phyloP scores from a whole-genome alignment of 2,888 invertebrate genomes.

The Acanthosepion esculentum region DNA sequence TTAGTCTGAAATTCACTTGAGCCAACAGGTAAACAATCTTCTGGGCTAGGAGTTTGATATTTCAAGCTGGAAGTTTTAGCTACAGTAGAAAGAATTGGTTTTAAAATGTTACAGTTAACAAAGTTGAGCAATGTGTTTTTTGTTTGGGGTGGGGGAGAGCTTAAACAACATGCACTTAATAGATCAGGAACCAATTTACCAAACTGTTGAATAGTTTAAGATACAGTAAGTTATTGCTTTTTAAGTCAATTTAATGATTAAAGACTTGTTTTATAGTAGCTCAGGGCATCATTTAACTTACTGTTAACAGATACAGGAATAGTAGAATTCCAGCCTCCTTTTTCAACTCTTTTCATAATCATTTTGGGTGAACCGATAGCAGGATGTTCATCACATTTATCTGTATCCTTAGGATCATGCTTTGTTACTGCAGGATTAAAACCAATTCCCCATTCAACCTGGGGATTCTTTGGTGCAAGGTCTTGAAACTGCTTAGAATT shows the following conservation, averaged over 20 bases:
- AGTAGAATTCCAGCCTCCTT: neutral
- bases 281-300: neutral
- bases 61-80: conserved; percentile 35
- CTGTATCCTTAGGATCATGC: neutral
- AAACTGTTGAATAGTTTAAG: no score
- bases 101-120: no score
- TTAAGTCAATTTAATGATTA: no score
- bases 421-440: neutral
- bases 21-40: neutral
- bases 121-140: no score
- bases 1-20: conserved; percentile 36
- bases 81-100: neutral
- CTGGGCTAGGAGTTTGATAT: conserved; percentile 38
- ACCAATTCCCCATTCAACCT: conserved; percentile 43
- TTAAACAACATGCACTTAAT: neutral
- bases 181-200: no score
- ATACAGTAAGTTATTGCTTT: no score
- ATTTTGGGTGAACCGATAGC: neutral
- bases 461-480: neutral
- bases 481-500: conserved; percentile 24
- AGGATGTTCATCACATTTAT: neutral
- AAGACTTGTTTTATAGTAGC: no score
- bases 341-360: conserved; percentile 42
- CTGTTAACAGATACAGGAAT: neutral
- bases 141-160: no score